Conservation (phyloP, 92 coral and sea anemone species). For the Zoanthus sociatus region DNA sequence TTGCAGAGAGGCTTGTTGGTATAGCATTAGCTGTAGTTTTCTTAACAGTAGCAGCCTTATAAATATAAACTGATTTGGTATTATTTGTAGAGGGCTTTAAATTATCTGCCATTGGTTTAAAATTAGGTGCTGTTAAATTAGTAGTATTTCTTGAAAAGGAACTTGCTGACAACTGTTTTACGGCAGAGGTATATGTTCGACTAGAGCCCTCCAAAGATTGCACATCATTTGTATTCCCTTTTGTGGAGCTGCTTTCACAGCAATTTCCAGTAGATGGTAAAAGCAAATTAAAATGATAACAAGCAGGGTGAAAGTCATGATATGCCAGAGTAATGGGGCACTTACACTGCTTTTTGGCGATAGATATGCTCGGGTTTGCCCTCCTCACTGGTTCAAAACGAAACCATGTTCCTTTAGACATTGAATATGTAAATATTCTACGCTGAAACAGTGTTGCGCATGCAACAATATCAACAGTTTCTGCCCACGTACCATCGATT, state of each 20-base stretch:
- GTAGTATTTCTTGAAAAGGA: background rate
- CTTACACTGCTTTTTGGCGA: background rate
- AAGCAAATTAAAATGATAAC: background rate
- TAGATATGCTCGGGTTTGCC: constrained; percentile 11
- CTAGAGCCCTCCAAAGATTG: constrained; percentile 38
- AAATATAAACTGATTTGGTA: background rate
- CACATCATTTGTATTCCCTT: constrained; percentile 35
- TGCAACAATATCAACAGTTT: constrained; percentile 72
- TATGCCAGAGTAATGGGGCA: constrained; percentile 67
- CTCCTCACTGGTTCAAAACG: constrained; percentile 47
- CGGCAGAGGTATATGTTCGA: constrained; percentile 34
- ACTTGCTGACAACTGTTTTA: constrained; percentile 14
- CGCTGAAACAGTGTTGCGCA: constrained; percentile 74
- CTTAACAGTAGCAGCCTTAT: background rate
- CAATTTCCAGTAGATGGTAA: constrained; percentile 33
- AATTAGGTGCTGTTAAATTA: background rate
- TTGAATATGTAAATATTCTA: constrained; percentile 49
- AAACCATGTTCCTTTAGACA: constrained; percentile 54
- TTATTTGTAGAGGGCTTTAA: background rate
- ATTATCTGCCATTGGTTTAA: background rate
- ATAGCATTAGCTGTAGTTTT: background rate
- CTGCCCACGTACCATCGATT: constrained; percentile 70
- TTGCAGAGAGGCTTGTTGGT: background rate
- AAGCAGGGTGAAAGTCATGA: constrained; percentile 17
- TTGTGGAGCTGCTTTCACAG: constrained; percentile 56